Conservation (phyloP, 2,113 vertebrate genomes). For the Cyphomyrus discorhynchus region DNA sequence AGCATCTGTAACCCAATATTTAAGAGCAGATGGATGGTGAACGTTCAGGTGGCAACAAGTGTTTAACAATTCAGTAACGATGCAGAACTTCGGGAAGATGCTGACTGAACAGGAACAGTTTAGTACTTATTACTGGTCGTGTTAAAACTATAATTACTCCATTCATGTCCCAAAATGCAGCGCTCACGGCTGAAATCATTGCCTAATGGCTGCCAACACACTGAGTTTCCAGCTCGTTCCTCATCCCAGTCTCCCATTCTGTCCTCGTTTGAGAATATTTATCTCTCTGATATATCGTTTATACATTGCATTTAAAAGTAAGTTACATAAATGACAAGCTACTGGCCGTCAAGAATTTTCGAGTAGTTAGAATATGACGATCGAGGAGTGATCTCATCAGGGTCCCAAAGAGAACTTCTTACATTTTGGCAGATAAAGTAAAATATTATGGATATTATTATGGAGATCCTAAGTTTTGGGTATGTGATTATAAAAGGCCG, state of each 20-base stretch:
- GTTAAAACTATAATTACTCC: neutral
- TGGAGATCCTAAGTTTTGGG: neutral
- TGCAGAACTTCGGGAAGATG: neutral
- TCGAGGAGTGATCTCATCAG: neutral
- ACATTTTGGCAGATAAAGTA: neutral
- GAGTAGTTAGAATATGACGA: neutral
- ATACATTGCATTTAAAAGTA: neutral
- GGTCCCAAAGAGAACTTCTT: neutral
- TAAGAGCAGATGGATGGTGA: neutral
- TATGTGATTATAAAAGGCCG: neutral
- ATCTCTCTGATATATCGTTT: neutral
- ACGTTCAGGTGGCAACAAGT: neutral
- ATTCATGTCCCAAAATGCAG: neutral
- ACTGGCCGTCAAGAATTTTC: neutral
- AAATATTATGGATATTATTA: neutral
- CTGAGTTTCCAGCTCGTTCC: neutral
- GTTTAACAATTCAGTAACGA: neutral
- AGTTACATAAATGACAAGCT: neutral
- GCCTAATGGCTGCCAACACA: neutral
- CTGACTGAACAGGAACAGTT: neutral
- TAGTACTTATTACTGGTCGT: neutral
- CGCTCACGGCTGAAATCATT: neutral
- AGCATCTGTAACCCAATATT: neutral
- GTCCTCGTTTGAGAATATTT: neutral
- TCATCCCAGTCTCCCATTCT: neutral